Conservation (phyloP, 2,888 invertebrate species). For the Apodemia zela region DNA sequence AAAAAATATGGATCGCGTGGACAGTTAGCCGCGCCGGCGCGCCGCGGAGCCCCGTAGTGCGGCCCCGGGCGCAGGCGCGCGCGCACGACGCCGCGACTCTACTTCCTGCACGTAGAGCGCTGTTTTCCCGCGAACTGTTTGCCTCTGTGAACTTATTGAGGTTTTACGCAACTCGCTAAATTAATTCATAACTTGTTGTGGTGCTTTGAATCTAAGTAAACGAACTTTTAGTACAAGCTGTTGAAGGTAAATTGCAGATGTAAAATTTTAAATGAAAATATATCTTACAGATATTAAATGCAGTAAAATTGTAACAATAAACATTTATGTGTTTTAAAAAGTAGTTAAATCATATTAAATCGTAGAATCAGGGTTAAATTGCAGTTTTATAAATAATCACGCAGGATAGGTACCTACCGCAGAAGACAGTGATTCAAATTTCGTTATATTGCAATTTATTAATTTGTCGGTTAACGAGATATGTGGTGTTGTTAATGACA, state of each 20-base stretch:
- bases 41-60: neutral
- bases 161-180: neutral
- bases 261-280: neutral
- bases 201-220: neutral
- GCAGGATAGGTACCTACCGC: no score
- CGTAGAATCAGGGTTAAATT: no score
- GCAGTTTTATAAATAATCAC: no score
- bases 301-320: no score
- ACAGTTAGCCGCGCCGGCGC: neutral
- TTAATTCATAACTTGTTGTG: neutral
- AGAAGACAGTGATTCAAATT: no score
- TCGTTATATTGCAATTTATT: no score
- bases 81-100: neutral
- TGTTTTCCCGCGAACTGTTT: neutral
- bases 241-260: neutral
- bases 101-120: neutral
- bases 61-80: neutral
- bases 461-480: no score
- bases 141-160: neutral
- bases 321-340: no score
- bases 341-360: no score
- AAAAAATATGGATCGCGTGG: neutral
- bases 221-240: neutral
- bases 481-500: no score
- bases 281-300: no score